Evolutionary conservation across 1,140 invertebrate genomes (phyloP).

Genomic region (Ptiloglossa arizonensis): DNA sequence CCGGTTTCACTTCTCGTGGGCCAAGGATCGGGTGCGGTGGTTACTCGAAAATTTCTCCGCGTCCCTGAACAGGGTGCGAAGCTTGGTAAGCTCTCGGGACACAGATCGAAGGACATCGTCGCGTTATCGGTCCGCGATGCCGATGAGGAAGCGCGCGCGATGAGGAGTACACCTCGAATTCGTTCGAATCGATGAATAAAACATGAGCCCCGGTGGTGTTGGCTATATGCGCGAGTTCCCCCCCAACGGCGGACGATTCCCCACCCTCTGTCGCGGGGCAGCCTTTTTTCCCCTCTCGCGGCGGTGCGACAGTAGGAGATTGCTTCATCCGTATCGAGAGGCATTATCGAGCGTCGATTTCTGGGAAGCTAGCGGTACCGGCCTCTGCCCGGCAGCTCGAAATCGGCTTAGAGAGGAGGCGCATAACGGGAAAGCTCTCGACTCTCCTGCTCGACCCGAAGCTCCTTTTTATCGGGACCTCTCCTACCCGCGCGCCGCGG

Average conservation of each 20-base stretch:
- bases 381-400: slow-evolving; percentile 54
- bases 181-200: slow-evolving; percentile 59
- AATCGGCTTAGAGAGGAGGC: slow-evolving; percentile 65
- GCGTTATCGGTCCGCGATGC: neutral
- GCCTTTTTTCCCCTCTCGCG: slow-evolving; percentile 65
- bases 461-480: slow-evolving; percentile 22
- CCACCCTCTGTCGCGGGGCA: slow-evolving; percentile 30
- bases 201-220: slow-evolving; percentile 37
- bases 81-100: slow-evolving; percentile 14
- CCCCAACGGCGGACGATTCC: neutral
- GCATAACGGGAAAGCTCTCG: slow-evolving; percentile 65
- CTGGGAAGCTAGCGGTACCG: slow-evolving; percentile 71
- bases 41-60: neutral
- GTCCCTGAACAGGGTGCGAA: slow-evolving; percentile 7
- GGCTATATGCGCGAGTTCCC: slow-evolving; percentile 34
- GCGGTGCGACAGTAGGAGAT: slow-evolving; percentile 59
- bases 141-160: slow-evolving; percentile 44
- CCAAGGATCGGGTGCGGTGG: too few relatives aligned
- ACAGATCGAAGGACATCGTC: slow-evolving; percentile 8
- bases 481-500: neutral
- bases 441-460: slow-evolving; percentile 38
- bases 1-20: too few relatives aligned
- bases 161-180: slow-evolving; percentile 51
- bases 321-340: slow-evolving; percentile 73
- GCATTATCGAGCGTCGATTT: slow-evolving; percentile 71